Conservation (phyloP, 2,113 vertebrate species). For the Embiotoca jacksoni region DNA sequence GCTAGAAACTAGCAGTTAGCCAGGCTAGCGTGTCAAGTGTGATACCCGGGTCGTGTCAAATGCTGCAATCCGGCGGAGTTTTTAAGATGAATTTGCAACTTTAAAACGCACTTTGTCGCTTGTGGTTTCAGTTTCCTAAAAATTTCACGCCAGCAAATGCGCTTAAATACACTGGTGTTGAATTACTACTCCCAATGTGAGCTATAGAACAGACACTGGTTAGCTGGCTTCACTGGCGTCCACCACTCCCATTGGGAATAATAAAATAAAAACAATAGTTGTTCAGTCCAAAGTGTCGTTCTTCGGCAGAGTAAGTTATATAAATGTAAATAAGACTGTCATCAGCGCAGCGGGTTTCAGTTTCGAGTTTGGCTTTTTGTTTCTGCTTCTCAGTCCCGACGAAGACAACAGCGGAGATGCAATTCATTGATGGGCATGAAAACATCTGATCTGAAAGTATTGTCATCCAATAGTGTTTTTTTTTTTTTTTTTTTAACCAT, state of each 20-base stretch:
- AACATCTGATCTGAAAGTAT: not conserved
- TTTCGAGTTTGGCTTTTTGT: not conserved
- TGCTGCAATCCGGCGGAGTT: not conserved
- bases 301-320: not conserved
- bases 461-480: not conserved
- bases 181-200: not conserved
- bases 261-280: no score
- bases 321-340: not conserved
- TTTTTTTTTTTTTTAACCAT: not conserved
- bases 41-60: not conserved
- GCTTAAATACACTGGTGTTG: not conserved
- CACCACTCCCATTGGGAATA: no score
- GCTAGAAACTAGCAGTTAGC: slow-evolving; percentile 9
- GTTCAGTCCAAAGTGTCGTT: not conserved
- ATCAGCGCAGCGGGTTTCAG: not conserved
- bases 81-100: not conserved
- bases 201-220: not conserved
- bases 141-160: not conserved
- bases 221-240: not conserved
- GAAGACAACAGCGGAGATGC: not conserved
- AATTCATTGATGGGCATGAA: not conserved
- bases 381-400: not conserved
- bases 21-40: slow-evolving; percentile 15
- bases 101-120: not conserved
- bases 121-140: not conserved